Percentiles rank a stretch among this genome's conserved stretches.
phyloP scores from a whole-genome alignment of 2,797 vertebrate species.

The Myoxocephalus aenaeus region DNA sequence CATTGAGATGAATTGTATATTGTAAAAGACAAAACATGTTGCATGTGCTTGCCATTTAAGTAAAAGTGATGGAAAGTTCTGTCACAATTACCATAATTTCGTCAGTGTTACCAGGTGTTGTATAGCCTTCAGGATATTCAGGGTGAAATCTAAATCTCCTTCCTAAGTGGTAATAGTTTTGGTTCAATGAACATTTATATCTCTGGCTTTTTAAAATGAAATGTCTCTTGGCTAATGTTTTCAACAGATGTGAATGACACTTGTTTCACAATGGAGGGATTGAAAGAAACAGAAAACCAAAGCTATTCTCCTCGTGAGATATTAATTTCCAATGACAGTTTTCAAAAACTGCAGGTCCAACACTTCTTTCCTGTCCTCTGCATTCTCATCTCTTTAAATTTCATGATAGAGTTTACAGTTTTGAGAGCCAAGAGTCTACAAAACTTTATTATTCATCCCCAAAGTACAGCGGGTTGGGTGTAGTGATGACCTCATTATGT shows the following conservation, averaged over 20 bases:
- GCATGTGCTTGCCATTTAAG: too few relatives aligned
- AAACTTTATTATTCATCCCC: constrained; percentile 53
- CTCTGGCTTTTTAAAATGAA: constrained; percentile 22
- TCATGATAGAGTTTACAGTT: constrained; percentile 41
- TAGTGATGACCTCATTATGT: constrained; percentile 70
- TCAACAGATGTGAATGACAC: constrained; percentile 22
- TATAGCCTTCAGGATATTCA: neutral
- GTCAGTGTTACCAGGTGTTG: neutral
- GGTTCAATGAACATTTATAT: neutral
- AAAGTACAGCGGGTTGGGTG: constrained; percentile 52
- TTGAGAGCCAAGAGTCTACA: constrained; percentile 46
- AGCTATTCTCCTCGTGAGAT: constrained; percentile 23
- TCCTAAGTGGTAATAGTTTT: constrained; percentile 8
- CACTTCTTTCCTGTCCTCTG: constrained; percentile 31
- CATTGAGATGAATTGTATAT: neutral
- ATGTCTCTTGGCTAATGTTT: constrained; percentile 21
- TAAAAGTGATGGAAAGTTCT: too few relatives aligned
- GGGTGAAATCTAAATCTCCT: neutral
- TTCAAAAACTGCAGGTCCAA: constrained; percentile 22
- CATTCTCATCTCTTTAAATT: constrained; percentile 53
- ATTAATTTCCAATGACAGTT: constrained; percentile 24
- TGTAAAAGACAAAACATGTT: too few relatives aligned
- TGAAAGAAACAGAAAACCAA: constrained; percentile 28
- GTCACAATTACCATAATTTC: neutral
- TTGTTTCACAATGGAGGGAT: constrained; percentile 14